phyloP scores from a whole-genome alignment of 2,888 invertebrate genomes.

The Eretmocerus hayati region DNA sequence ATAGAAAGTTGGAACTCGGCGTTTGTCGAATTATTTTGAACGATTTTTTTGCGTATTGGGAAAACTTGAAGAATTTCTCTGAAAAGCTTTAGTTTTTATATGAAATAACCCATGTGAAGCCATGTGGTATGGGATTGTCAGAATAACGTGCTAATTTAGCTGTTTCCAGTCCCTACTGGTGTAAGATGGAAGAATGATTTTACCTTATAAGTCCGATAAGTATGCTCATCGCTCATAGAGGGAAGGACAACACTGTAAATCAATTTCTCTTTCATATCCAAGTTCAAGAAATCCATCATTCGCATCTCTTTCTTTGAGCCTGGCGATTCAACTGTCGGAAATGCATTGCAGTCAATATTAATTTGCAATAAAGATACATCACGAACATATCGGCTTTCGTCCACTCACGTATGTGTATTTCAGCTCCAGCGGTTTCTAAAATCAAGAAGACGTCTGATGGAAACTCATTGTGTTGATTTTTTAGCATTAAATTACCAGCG shows the following conservation, averaged over 20 bases:
- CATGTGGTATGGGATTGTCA: no score
- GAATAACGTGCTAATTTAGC: no score
- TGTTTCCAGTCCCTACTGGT: no score
- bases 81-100: no score
- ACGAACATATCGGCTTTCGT: no score
- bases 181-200: not conserved
- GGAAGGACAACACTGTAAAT: constrained; percentile 58
- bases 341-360: no score
- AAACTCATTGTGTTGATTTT: constrained; percentile 60
- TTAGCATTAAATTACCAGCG: constrained; percentile 65
- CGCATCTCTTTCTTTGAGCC: constrained; percentile 40
- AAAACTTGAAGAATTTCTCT: no score
- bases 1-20: no score
- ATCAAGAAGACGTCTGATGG: constrained; percentile 65
- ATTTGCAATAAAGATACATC: no score
- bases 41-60: no score
- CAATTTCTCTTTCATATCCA: constrained; percentile 61
- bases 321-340: constrained; percentile 41
- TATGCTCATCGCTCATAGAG: constrained; percentile 49
- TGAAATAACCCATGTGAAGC: no score
- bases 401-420: constrained; percentile 49
- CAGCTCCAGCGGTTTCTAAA: constrained; percentile 55
- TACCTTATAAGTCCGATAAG: constrained; percentile 64
- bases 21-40: no score
- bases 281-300: constrained; percentile 53